Evolutionary conservation across 2,797 vertebrate genomes (phyloP).

Genomic region (Peromyscus aztecus): DNA sequence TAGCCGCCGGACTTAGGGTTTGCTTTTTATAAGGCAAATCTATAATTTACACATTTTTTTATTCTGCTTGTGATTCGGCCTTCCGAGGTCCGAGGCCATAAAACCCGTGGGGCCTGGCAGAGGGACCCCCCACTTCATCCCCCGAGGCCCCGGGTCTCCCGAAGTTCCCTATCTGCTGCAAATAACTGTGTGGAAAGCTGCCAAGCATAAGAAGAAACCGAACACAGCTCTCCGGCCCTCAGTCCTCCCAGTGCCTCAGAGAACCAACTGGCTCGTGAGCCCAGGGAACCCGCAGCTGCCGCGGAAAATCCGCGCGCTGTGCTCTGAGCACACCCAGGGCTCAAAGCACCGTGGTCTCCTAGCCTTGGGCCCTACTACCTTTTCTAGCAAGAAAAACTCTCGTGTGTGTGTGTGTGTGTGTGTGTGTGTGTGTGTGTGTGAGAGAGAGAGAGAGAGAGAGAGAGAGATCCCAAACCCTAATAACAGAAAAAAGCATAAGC

Average conservation of each 20-base stretch:
- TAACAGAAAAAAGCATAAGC: not conserved
- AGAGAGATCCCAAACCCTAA: not conserved
- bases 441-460: not conserved
- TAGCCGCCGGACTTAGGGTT: not conserved
- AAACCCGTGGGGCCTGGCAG: slow-evolving; percentile 79
- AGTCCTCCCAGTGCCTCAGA: slow-evolving; percentile 1
- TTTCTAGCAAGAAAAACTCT: not conserved
- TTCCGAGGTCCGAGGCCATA: slow-evolving; percentile 83
- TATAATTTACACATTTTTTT: slow-evolving; percentile 89
- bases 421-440: not conserved
- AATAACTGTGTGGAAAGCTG: slow-evolving; percentile 86
- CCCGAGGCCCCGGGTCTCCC: slow-evolving; percentile 50
- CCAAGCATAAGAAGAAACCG: slow-evolving; percentile 88
- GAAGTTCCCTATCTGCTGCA: slow-evolving; percentile 82
- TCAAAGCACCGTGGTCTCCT: not conserved
- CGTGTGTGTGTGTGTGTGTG: not conserved
- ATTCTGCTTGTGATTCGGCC: slow-evolving; percentile 87
- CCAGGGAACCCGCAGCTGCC: not conserved
- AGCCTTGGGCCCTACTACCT: slow-evolving; percentile 18
- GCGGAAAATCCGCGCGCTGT: rapidly evolving
- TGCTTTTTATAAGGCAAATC: slow-evolving; percentile 82
- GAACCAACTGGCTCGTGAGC: slow-evolving; percentile 52
- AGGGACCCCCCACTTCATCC: slow-evolving; percentile 42
- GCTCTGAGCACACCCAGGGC: not conserved
- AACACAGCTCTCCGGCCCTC: slow-evolving; percentile 76